Evolutionary conservation across 2,113 vertebrate species (phyloP).

Genomic region (Dolichotis patagonum): DNA sequence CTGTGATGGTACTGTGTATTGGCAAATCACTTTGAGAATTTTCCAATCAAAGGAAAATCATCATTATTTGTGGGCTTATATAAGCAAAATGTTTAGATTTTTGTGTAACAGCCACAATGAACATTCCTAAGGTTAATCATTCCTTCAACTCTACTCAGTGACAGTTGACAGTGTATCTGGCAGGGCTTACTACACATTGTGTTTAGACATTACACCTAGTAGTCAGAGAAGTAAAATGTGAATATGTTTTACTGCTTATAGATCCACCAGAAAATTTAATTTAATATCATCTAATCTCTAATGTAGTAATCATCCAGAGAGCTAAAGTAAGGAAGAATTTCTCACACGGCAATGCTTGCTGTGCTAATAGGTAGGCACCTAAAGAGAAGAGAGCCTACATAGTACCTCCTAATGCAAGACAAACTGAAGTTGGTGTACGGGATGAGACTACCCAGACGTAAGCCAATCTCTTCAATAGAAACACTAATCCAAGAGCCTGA

Average conservation of each 20-base stretch:
- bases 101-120: not conserved
- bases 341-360: not conserved
- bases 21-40: conserved; percentile 43
- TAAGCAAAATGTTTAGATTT: conserved; percentile 62
- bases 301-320: not conserved
- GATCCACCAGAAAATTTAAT: not conserved
- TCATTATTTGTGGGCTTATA: not conserved
- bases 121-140: conserved; percentile 56
- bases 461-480: not conserved
- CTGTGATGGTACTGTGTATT: not conserved
- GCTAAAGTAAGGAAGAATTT: not conserved
- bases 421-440: not conserved
- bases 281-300: not conserved
- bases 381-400: not conserved
- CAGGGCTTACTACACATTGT: not conserved
- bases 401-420: not conserved
- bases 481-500: not conserved
- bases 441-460: not conserved
- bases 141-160: not conserved
- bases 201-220: not conserved
- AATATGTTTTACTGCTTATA: conserved; percentile 15
- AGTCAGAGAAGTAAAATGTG: not conserved
- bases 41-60: conserved; percentile 44
- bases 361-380: not conserved
- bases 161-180: not conserved